Percentiles rank a stretch among this genome's conserved stretches.
Evolutionary conservation across 2,113 vertebrate species (phyloP).

Genomic region (Phyllostomus discolor): DNA sequence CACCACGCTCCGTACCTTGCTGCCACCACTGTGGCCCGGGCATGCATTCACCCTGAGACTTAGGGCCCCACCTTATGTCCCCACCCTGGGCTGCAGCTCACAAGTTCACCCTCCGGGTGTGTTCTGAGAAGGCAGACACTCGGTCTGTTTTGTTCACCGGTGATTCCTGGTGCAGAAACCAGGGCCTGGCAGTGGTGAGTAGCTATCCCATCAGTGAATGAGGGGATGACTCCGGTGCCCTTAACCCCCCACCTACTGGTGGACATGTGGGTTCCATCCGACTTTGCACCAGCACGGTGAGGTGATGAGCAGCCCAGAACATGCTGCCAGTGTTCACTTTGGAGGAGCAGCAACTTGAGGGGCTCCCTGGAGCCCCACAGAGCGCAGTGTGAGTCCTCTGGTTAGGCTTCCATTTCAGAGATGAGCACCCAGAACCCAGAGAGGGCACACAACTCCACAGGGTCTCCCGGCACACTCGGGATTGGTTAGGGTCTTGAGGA

Average conservation of each 20-base stretch:
- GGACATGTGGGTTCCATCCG: neutral
- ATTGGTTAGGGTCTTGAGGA: neutral
- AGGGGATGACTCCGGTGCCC: neutral
- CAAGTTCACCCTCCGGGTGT: neutral
- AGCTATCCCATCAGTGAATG: neutral
- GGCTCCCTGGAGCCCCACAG: neutral
- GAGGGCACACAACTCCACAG: neutral
- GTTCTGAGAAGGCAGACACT: neutral
- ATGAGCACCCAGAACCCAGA: neutral
- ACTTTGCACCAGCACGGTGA: neutral
- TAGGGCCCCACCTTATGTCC: neutral
- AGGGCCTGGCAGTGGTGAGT: neutral
- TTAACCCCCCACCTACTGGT: neutral
- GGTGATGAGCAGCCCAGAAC: neutral
- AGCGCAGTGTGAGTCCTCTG: neutral
- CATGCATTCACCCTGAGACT: neutral
- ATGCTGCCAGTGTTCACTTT: neutral
- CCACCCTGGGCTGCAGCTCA: neutral
- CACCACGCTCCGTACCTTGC: neutral
- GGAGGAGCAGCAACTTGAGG: neutral
- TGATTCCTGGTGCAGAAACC: neutral
- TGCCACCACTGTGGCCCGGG: neutral
- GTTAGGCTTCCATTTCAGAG: neutral
- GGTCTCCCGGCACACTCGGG: neutral
- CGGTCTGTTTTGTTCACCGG: neutral